Base-by-base conservation (phyloP, 2,113 vertebrate genomes). In the Pungitius pungitius region DNA sequence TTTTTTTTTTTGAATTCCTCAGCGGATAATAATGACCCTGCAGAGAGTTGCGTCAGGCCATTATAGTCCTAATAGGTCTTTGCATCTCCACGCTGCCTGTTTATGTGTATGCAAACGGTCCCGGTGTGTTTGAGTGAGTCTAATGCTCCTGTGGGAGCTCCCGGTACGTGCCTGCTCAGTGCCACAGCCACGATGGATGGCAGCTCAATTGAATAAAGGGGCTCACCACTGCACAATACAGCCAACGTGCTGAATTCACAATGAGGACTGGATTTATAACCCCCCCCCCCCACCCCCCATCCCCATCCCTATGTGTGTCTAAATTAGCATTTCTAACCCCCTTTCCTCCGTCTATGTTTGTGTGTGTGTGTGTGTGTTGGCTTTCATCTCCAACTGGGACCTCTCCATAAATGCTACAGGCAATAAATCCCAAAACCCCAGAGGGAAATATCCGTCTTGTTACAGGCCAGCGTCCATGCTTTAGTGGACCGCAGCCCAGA, bases 171-270 rank as follows among this genome's bases (percentile, higher is more conserved):
- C 75, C 82, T 86, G 78, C 68, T 90, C 77, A 70, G 33, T 79
- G 82, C 89, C 74, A 73, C 71, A 83, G 75, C 68, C 83, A 78
- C 87, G 89, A 90, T 90, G 73, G 88, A 88, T 90, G 87, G 82
- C 79, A 86, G 89, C 78, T 84, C 81, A 82, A 91, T 88, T 90
- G 90, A 90, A 91, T 91, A 89, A 89, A 92, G 82, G 79, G 83
- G 82, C 84, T 89, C 86, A 79, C 87, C 56, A 63, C 85, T 80
- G 85, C 85, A 91, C 88, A 91, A 87, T 87, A 78, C 84, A 88
- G 85, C 70, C 68, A 76, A 83, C 72, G 78, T 74, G 80, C 73
- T 84, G 91, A 91, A 92, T 93, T 78, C 76, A 87, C 86, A 87
- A 90, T 88, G 84, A 92, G 85, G 68, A 56, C 60, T 82, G 83